Base-by-base conservation (phyloP, 92 coral and sea anemone genomes). In the Epizoanthus fatuus region DNA sequence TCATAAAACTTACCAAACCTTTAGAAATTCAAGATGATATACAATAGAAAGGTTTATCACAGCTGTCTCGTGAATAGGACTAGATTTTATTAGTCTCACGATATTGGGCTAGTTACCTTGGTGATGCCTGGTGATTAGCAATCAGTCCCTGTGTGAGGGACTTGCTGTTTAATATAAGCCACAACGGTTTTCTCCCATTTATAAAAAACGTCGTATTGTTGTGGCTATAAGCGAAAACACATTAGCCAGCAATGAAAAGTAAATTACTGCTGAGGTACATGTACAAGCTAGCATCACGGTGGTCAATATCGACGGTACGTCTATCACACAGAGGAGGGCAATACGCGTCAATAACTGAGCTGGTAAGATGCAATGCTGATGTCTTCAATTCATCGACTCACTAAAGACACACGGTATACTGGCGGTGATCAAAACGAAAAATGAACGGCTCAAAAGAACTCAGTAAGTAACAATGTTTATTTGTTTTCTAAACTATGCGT, bases 21-120 rank as follows among this genome's bases (percentile, higher is more conserved):
- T 77, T 59, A 17, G 22, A 60, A 77, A 40, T 59, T 52, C 69
- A 39, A 22, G 69, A 8, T 60, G 58, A 19, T 58, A 58, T 11
- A 42, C 58, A 75, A 44, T 42, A 39, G 29, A 17, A 59, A 40
- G 5, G 13, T 54, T 42, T 39, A 59, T 17, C 39, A 77, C 82
- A 77, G 82, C 69, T 77, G 82, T 17, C 10, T 40, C 0, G 37
- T 77, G 82, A 59, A 77, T 60, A 60, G 82, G 29, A 39, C 20
- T 59, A 14, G 22, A 77, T 8, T 60, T 5, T 12, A 40, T 44
- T 49, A 22, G 69, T 77, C 82, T 59, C 82, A 77, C 82, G 82
- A 60, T 25, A 59, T 42, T n/a, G 20, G 29, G 9, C 54, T 49
- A 8, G 45, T 59, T 77, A 7, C 7, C 67, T 38, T 29, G 0